Conservation (phyloP, 2,797 vertebrate genomes). For the Pitangus sulphuratus region DNA sequence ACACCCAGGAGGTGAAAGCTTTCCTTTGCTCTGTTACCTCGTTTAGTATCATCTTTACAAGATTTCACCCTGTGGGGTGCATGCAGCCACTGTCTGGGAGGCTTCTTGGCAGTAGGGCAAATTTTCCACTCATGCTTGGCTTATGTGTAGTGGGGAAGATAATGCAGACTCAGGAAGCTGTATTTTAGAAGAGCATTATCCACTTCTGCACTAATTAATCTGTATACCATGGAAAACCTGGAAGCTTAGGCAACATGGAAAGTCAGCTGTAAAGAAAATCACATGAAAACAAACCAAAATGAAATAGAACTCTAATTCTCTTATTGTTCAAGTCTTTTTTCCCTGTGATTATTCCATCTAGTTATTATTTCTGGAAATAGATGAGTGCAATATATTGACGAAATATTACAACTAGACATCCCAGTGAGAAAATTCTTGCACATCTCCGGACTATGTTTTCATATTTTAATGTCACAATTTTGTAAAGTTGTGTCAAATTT, state of each 20-base stretch:
- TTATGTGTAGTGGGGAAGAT: neutral
- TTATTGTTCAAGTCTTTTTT: neutral
- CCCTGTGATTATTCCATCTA: neutral
- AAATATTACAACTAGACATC: neutral
- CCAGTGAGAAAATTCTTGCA: neutral
- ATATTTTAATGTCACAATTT: neutral
- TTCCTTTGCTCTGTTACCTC: neutral
- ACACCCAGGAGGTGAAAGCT: neutral
- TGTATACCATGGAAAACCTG: neutral
- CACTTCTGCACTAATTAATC: neutral
- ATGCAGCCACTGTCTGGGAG: neutral
- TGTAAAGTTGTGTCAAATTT: neutral
- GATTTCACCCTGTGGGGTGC: accelerated
- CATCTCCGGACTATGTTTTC: neutral
- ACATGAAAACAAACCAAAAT: neutral
- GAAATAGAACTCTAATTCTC: neutral
- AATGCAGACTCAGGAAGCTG: neutral
- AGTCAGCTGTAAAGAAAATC: neutral
- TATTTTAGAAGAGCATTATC: neutral
- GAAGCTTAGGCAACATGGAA: neutral
- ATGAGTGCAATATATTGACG: neutral
- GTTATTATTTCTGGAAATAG: neutral
- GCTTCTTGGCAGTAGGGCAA: neutral
- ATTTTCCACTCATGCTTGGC: neutral
- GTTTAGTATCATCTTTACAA: neutral